Evolutionary conservation across 1,140 invertebrate species (phyloP), one percentile per base, ranked within the genome.

Genomic region (Rhopalosiphum maidis): DNA sequence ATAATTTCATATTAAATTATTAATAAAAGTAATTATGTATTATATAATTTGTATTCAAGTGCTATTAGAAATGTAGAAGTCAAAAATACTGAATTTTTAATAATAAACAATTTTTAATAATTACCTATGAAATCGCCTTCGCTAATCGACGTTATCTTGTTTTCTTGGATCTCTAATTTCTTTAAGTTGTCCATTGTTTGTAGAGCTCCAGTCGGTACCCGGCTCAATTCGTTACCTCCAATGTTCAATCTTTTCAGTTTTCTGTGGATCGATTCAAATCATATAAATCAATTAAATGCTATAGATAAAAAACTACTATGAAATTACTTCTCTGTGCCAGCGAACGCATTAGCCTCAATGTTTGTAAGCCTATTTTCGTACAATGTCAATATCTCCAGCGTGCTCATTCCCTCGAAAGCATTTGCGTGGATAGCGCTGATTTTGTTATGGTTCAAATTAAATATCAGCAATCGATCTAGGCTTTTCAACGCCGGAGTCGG

Each of bases 361-460:
- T 95, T 96, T 89, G 96, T 96, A 94, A 98, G 97, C 95, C 97
- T 97, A 95, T 99, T 99, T 95, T 98, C 98, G 95, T 98, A 98
- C 35, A 99, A 95, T 83, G 97, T 98, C 60, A 99, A 96, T 93
- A 98, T 97, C 95, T 98, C 97, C 88, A 98, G 96, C 11, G 98
- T 98, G 94, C 98, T 97, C 94, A 98, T 96, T 5, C 98, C 98
- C 94, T 97, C 96, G 94, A 99, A 98, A 37, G 98, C 98, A 92
- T 96, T 96, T 77, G 96, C 96, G 94, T 97, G 97, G 37, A 99
- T 96, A 87, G 96, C 96, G 30, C 95, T 96, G 94, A 98, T 97
- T 94, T 97, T 98, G 95, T 99, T 99, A 95, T 98, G 97, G 95
- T 98, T 98, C 95, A 99, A 96, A 95, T 98, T 98, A 30, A 99